Evolutionary conservation across 2,888 invertebrate genomes (phyloP).

Genomic region (Diadegma fenestrale): DNA sequence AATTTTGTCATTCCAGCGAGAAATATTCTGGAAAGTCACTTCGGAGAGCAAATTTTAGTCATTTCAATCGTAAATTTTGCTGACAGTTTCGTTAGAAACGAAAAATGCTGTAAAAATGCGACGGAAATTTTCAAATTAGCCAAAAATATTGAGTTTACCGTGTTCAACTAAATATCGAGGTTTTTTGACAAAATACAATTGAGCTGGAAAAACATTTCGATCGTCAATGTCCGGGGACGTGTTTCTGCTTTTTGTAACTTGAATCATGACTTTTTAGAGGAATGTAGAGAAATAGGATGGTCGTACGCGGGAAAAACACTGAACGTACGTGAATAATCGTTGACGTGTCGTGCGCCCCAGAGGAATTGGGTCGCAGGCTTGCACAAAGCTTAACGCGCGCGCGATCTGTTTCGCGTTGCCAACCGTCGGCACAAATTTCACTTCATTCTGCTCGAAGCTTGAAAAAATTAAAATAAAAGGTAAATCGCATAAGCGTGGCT

Average conservation of each 20-base stretch:
- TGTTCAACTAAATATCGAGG: too few species aligned
- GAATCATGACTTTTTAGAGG: neutral
- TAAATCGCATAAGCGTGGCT: constrained; percentile 34
- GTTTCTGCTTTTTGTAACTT: neutral
- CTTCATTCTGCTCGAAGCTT: constrained; percentile 33
- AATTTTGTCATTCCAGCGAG: too few species aligned
- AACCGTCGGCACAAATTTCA: constrained; percentile 37
- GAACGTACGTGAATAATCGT: constrained; percentile 39
- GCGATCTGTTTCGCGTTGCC: constrained; percentile 39
- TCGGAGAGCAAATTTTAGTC: too few species aligned
- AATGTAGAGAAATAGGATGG: neutral
- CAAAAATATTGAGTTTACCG: too few species aligned
- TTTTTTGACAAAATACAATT: too few species aligned
- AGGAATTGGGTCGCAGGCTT: constrained; percentile 60
- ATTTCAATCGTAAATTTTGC: too few species aligned
- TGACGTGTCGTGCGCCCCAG: constrained; percentile 17
- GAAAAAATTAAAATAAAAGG: constrained; percentile 42
- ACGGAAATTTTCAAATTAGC: too few species aligned
- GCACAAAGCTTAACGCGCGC: constrained; percentile 57
- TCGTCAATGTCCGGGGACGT: neutral
- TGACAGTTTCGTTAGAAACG: too few species aligned
- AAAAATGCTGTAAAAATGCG: too few species aligned
- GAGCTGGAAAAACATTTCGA: neutral
- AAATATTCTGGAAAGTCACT: too few species aligned
- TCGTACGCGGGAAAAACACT: neutral